Evolutionary conservation across 2,113 vertebrate species (phyloP).

Genomic region (Percina caprodes): DNA sequence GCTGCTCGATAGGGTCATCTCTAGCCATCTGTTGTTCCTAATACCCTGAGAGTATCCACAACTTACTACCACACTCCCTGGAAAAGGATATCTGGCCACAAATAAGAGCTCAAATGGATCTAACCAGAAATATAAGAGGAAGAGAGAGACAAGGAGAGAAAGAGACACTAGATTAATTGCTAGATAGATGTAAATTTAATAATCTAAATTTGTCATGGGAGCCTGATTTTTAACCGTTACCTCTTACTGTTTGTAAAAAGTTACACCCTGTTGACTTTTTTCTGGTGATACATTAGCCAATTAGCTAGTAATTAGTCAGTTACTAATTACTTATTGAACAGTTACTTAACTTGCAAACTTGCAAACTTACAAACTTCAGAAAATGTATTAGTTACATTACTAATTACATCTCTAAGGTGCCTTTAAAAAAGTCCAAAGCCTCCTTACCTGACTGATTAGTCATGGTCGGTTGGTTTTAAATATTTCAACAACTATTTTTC

Average conservation of each 20-base stretch:
- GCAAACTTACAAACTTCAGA: neutral
- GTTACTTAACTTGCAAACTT: neutral
- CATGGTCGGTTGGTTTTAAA: neutral
- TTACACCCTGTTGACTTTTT: no score
- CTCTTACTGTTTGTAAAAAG: neutral
- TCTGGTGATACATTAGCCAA: neutral
- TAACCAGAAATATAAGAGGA: slow-evolving; percentile 17
- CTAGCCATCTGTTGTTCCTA: slow-evolving; percentile 65
- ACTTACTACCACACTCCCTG: slow-evolving; percentile 21
- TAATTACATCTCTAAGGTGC: neutral
- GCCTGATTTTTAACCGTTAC: neutral
- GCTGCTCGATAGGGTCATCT: slow-evolving; percentile 63
- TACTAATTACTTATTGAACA: slow-evolving; percentile 4
- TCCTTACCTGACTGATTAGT: neutral
- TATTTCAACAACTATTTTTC: neutral
- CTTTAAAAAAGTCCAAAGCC: neutral
- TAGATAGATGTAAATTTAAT: neutral
- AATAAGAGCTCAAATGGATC: slow-evolving; percentile 16
- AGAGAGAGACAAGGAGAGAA: neutral
- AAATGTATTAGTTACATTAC: slow-evolving; percentile 1
- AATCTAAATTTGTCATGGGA: neutral
- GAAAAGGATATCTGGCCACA: slow-evolving; percentile 45
- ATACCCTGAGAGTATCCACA: slow-evolving; percentile 25
- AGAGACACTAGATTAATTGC: neutral
- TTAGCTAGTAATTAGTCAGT: no score